Percentiles rank a stretch among this genome's conserved stretches.
Conservation (phyloP, 1,140 invertebrate species). For the Anastrepha ludens region DNA sequence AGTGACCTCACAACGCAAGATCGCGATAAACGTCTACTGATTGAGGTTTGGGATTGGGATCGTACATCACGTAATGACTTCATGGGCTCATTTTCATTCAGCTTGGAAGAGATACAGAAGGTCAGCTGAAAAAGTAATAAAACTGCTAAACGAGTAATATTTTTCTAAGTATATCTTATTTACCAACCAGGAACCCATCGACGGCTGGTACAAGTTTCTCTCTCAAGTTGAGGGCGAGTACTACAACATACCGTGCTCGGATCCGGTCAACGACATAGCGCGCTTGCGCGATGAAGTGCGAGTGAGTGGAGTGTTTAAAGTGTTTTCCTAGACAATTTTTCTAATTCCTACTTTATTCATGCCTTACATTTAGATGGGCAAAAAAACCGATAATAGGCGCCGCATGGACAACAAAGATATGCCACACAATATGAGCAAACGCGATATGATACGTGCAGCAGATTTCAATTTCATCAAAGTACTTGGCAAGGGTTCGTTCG, state of each 20-base stretch:
- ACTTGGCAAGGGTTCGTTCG: conserved; percentile 98
- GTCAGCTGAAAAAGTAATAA: conserved; percentile 50
- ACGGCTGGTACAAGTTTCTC: conserved; percentile 99
- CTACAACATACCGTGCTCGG: conserved; percentile 91
- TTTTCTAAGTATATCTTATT: background rate
- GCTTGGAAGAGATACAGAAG: conserved; percentile 96
- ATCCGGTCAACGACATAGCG: conserved; percentile 70
- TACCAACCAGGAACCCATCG: conserved; percentile 80
- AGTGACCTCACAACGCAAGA: conserved; percentile 96
- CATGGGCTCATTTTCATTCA: conserved; percentile 99
- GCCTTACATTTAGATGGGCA: conserved; percentile 7
- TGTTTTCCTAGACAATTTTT: background rate
- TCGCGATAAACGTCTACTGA: conserved; percentile 92
- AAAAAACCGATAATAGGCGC: conserved; percentile 65
- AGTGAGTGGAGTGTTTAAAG: conserved; percentile 58
- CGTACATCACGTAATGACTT: conserved; percentile 98
- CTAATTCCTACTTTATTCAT: no score
- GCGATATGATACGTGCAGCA: conserved; percentile 95
- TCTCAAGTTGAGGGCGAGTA: conserved; percentile 98
- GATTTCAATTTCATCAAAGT: conserved; percentile 99
- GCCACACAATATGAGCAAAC: conserved; percentile 94
- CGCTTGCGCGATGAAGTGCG: conserved; percentile 67
- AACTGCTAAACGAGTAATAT: no score
- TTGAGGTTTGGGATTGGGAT: conserved; percentile 99
- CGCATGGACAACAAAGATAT: conserved; percentile 82